These are phyloP conservation scores for Trilocha varians DNA, from an alignment of 2,888 invertebrate genomes.

Conservation along the genomic window DNA sequence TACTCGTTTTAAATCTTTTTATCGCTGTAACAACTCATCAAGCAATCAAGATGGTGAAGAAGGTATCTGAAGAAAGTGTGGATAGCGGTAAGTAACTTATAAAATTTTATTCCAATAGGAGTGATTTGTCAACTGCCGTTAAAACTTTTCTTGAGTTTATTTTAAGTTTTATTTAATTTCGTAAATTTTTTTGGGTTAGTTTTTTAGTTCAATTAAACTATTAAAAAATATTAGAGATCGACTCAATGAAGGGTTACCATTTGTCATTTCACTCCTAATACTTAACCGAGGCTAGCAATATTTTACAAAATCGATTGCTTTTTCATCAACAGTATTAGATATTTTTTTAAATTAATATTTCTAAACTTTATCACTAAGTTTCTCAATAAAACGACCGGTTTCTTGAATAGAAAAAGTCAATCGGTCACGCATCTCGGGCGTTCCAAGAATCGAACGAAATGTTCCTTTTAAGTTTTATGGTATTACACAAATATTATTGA, in stretches of 20 bases:
- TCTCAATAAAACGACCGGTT: background rate
- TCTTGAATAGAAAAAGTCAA: background rate
- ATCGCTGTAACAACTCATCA: conserved; percentile 58
- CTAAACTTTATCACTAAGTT: background rate
- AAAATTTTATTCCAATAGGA: background rate
- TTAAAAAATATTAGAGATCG: no score
- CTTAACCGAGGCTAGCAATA: no score
- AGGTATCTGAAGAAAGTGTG: conserved; percentile 72
- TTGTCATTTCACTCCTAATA: no score
- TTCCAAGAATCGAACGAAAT: no score
- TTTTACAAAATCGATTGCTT: no score
- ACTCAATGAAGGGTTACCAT: no score
- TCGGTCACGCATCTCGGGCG: no score
- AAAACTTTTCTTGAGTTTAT: background rate
- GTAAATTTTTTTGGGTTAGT: no score
- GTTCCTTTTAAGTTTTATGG: background rate
- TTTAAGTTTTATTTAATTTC: no score
- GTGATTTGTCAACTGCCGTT: background rate
- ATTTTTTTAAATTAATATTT: no score
- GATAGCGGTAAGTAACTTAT: conserved; percentile 60
- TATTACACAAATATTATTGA: background rate
- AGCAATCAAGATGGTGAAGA: conserved; percentile 69
- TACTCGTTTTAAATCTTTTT: conserved; percentile 57
- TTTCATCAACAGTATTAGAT: no score
- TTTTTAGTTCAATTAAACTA: no score